Base-by-base conservation (phyloP, 2,113 vertebrate genomes). In the rat (Rattus norvegicus) region DNA sequence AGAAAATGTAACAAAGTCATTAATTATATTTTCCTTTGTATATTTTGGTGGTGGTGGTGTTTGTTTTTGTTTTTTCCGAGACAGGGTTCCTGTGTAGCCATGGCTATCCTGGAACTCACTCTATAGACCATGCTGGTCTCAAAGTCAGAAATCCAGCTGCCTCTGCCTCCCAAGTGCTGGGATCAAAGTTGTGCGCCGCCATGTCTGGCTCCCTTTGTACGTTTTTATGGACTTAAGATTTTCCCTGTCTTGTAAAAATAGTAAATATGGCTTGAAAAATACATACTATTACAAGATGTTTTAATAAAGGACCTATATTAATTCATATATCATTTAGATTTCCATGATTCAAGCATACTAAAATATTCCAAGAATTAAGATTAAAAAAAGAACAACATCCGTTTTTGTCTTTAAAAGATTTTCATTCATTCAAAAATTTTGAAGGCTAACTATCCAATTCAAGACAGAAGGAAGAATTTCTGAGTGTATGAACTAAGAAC, bases 401-500 rank as follows among this genome's bases (percentile, higher is more conserved):
- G 92, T 75, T 92, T 47, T 54, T 95, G 89, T 70, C 7, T 90
- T 56, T 83, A 30, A 83, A 83, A 93, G 49, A 61, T 39, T 90
- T 89, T 77, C n/a, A 84, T 80, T 56, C 73, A 88, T 93, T 93
- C 43, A 79, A 95, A 93, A 97, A 39, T 39, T 85, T 49, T 77
- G 76, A 95, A 88, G 93, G 52, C 30, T 61, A 47, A 26, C 36
- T 93, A 65, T 87, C 95, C 96, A 72, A 22, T 52, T 89, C 88
- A 95, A 97, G 97, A 72, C 30, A 73, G 49, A 14, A 4, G 47
- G 43, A 92, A 81, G 43, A 3, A 39, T 77, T 93, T 63, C 54
- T 5, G 79, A 26, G 24, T 10, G 43, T 87, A 92, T 95, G 86
- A 36, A 96, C 92, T 98, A 98, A 77, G 93, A 69, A 36, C 11